Base-by-base conservation (phyloP, 2,113 vertebrate genomes). In the Phylloscopus trochilus region DNA sequence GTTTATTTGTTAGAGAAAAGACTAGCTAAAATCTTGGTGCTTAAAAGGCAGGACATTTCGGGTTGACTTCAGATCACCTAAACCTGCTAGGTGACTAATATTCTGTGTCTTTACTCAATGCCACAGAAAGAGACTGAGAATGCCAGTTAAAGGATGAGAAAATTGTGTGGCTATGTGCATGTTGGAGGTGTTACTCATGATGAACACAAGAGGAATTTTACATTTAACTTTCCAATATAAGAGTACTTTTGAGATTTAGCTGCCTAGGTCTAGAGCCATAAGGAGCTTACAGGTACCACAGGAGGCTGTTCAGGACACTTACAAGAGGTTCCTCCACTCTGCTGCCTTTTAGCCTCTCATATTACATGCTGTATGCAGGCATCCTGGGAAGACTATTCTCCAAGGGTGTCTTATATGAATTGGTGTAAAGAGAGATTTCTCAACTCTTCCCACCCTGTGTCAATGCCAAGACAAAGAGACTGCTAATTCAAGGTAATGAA, bases 241-340 rank as follows among this genome's bases (percentile, higher is more conserved):
- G 6, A 44, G 4, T 14, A 31, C 3, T 56, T 68, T 35, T 49
- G n/a, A 67, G 22, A 24, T 26, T 59, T 21, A 16, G 47, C 23
- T 78, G 6, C 41, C 11, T 24, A 18, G 13, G 3, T 24, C 9
- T 58, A 74, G 31, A 84, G 30, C 16, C 51, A 11, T 11, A 28
- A 30, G 35, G 35, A 49, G 3, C 15, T 73, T 35, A 35, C 9
- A 60, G 9, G 3, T 28, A 22, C 4, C 20, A 47, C 41, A 41
- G 7, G 0, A 3, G 10, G 17, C 11, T 31, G 3, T 21, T 78
- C 8, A 39, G 41, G 21, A 43, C 15, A 27, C 13, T 9, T 58
- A 1, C 11, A 52, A 31, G 6, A 58, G 1, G 3, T 51, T 82
- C 23, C 9, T 70, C 13, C 6, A 23, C 41, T 69, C 2, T 1